A percentile compares a stretch with the other conserved stretches of the same genome.
Evolutionary conservation across 2,113 vertebrate genomes (phyloP).

Genomic region (Upupa epops): DNA sequence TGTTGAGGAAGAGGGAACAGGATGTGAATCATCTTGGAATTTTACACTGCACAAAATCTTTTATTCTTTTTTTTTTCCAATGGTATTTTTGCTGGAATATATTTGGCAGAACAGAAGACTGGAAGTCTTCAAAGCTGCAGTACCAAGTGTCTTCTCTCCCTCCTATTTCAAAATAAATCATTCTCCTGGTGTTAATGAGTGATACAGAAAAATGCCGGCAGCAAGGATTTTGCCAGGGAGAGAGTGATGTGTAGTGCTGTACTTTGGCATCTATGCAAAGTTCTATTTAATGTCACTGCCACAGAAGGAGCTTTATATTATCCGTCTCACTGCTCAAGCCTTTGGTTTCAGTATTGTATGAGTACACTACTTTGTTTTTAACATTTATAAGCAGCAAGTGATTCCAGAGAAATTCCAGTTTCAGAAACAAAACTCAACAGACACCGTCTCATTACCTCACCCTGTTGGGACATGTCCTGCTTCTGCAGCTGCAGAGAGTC

Average conservation of each 20-base stretch:
- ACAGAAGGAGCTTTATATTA: constrained; percentile 69
- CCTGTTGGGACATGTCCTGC: background rate
- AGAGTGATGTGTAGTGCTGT: constrained; percentile 33
- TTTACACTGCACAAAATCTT: background rate
- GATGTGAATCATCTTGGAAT: constrained; percentile 6
- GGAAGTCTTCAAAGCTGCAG: background rate
- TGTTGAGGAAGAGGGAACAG: background rate
- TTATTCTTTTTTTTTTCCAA: background rate
- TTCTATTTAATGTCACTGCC: constrained; percentile 67
- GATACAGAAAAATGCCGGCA: constrained; percentile 60
- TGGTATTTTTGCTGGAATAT: constrained; percentile 46
- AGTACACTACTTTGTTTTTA: constrained; percentile 40
- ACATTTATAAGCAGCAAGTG: constrained; percentile 11
- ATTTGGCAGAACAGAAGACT: constrained; percentile 50
- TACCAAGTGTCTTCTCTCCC: constrained; percentile 49
- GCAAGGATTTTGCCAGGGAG: constrained; percentile 33
- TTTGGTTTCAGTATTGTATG: constrained; percentile 33
- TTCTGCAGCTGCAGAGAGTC: constrained; percentile 36
- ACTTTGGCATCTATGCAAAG: constrained; percentile 64
- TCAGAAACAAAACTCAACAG: constrained; percentile 39
- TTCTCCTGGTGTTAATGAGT: constrained; percentile 55
- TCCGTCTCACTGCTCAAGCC: constrained; percentile 51
- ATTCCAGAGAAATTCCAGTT: constrained; percentile 59
- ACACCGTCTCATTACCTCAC: constrained; percentile 56
- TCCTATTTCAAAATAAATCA: constrained; percentile 64